Evolutionary conservation across 2,888 invertebrate species (phyloP), one percentile per base, ranked within the genome.

Genomic region (Eupithecia centaureata): DNA sequence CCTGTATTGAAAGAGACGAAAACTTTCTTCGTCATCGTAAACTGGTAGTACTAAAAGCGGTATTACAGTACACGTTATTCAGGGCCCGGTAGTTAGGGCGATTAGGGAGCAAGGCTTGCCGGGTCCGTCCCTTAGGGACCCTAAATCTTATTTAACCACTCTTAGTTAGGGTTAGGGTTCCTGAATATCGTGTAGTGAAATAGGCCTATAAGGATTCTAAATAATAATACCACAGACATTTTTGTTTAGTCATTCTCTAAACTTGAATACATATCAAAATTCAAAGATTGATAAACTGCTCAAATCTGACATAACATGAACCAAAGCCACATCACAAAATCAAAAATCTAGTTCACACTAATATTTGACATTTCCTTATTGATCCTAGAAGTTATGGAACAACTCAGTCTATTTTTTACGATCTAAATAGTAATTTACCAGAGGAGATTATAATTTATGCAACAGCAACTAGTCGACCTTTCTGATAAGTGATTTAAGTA

Each of bases 311-410:
- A 30, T 7, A 56, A 10, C 12, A 30, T n/a, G n/a, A 54, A n/a
- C 30, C 32, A 57, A 33, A 32, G 32, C 22, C 18, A 56, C 10
- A 8, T 56, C 22, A 18, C 57, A 59, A 65, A 60, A 57, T 32
- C 33, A 42, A 63, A 38, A 67, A 59, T 52, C 69, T 67, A 67
- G 47, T 63, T 57, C 32, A 70, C 42, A 38, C 67, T 70, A 59
- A 18, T 70, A 63, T 67, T 61, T 74, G 73, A 71, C 74, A 71
- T 73, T 76, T 76, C 71, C 74, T 74, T 63, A 72, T 74, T 59
- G 61, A 57, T 61, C 25, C 22, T 38, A 66, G 42, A 54, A 38
- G 60, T 70, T 65, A 65, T 67, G 62, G 65, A 52, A 30, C 28
- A 68, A 56, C 61, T 59, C 5, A 33, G 61, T 51, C 18, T 58